Percentiles rank a stretch among this genome's conserved stretches.
Conservation (phyloP, 2,797 vertebrate species). For the Sebastes hopkinsi region DNA sequence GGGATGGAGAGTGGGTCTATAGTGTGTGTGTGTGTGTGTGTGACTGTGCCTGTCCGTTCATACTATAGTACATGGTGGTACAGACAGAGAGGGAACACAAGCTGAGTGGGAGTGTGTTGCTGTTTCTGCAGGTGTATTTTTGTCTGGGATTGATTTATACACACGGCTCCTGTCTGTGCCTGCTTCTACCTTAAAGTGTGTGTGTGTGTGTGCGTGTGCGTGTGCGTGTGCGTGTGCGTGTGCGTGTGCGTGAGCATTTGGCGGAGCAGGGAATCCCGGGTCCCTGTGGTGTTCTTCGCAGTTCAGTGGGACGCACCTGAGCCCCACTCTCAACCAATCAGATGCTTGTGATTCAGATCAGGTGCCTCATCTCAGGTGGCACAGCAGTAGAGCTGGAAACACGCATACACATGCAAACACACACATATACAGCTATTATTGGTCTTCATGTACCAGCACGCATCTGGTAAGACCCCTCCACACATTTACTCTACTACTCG, state of each 20-base stretch:
- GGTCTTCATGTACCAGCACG: constrained; percentile 1
- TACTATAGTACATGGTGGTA: neutral
- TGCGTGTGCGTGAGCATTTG: neutral
- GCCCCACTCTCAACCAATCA: constrained; percentile 59
- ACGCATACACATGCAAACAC: constrained; percentile 5
- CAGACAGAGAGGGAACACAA: constrained; percentile 6
- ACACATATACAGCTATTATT: neutral
- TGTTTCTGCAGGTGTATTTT: constrained; percentile 31
- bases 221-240: neutral
- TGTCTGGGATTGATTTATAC: constrained; percentile 39
- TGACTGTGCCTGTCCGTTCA: neutral
- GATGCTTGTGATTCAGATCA: constrained; percentile 64
- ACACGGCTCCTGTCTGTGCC: neutral
- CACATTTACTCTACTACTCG: neutral
- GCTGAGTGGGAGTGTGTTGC: constrained; percentile 5
- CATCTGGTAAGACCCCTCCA: neutral
- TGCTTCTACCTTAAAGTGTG: constrained; percentile 10
- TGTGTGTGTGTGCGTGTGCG: too few species aligned
- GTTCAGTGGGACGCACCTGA: constrained; percentile 70
- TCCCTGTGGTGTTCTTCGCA: constrained; percentile 51
- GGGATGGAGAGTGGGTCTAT: neutral
- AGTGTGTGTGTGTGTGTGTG: neutral
- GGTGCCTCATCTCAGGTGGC: constrained; percentile 52
- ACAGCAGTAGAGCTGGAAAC: constrained; percentile 25
- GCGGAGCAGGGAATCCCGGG: constrained; percentile 52